phyloP scores from a whole-genome alignment of 2,113 vertebrate genomes.

The Brienomyrus longianalis region DNA sequence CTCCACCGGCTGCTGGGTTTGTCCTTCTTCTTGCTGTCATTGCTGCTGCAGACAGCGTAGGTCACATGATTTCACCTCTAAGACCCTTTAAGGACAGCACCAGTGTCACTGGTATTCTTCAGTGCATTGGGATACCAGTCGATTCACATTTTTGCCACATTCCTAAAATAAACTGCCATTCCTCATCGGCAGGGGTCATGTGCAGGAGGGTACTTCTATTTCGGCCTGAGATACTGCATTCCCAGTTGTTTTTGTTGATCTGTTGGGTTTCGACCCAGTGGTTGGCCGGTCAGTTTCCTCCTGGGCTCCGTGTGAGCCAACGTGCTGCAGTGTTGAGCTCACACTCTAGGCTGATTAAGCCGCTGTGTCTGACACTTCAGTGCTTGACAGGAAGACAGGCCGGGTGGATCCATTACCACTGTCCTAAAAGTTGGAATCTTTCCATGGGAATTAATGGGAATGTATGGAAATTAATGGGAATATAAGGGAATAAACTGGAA shows the following conservation, averaged over 20 bases:
- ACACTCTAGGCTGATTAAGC: neutral
- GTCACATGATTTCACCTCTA: neutral
- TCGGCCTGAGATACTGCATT: neutral
- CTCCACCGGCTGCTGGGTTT: neutral
- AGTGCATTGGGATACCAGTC: neutral
- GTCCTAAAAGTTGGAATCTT: too few relatives aligned
- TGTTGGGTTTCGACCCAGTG: neutral
- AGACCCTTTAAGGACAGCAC: neutral
- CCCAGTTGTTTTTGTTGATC: neutral
- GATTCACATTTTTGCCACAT: neutral
- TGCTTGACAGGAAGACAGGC: neutral
- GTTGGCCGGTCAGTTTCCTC: neutral
- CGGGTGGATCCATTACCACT: neutral
- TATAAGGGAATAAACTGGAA: too few relatives aligned
- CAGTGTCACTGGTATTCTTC: neutral
- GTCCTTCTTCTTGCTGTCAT: neutral
- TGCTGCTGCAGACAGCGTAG: neutral
- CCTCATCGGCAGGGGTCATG: neutral
- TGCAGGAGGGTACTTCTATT: neutral
- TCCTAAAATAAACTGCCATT: neutral
- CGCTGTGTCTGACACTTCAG: neutral
- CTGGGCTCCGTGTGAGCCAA: neutral
- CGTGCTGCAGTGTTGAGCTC: neutral
- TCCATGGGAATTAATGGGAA: too few relatives aligned
- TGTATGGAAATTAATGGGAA: too few relatives aligned